phyloP scores from a whole-genome alignment of 2,888 invertebrate species.

The Bedellia somnulentella region DNA sequence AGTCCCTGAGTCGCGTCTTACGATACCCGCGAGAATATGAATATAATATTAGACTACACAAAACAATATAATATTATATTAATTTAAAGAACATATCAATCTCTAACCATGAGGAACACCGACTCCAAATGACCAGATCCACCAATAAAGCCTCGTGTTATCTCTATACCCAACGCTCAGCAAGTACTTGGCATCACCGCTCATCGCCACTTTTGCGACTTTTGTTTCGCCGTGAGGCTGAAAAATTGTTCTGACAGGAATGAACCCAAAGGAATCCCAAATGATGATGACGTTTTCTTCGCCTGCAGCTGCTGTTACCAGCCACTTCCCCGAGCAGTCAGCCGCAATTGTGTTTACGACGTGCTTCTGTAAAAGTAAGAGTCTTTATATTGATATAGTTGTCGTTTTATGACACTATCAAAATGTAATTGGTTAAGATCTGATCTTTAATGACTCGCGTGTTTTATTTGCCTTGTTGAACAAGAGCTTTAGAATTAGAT shows the following conservation, averaged over 20 bases:
- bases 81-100: no score
- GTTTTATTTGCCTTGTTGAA: no score
- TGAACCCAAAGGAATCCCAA: slow-evolving; percentile 54
- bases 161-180: slow-evolving; percentile 53
- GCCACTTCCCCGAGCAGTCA: slow-evolving; percentile 54
- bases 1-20: no score
- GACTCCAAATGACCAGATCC: slow-evolving; percentile 63
- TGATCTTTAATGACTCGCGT: no score
- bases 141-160: slow-evolving; percentile 51
- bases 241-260: slow-evolving; percentile 57
- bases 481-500: no score
- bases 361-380: slow-evolving; percentile 58
- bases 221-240: slow-evolving; percentile 42
- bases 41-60: no score
- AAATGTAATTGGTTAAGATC: no score
- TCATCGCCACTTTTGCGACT: slow-evolving; percentile 43
- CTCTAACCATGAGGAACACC: slow-evolving; percentile 62
- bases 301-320: slow-evolving; percentile 62
- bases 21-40: no score
- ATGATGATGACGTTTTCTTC: slow-evolving; percentile 58
- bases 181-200: slow-evolving; percentile 60
- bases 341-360: slow-evolving; percentile 45
- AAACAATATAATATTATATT: no score
- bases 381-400: not conserved
- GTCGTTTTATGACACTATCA: no score